Evolutionary conservation across 2,797 vertebrate genomes (phyloP), one percentile per base, ranked within the genome.

Genomic region (Morus bassanus): DNA sequence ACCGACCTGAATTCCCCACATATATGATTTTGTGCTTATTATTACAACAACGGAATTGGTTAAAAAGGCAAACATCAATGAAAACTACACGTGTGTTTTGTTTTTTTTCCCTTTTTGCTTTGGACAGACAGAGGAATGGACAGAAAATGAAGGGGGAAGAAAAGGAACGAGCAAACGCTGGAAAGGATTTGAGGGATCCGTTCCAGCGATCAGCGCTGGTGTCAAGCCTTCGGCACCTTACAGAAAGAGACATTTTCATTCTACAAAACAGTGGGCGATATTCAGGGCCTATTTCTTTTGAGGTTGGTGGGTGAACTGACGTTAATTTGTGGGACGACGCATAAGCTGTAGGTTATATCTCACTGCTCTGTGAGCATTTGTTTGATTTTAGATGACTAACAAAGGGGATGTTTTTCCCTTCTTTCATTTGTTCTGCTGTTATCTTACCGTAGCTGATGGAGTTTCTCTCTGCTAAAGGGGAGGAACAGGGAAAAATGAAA

Each of bases 11-110:
- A 23, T 8, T 63, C 18, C n/a, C 39, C n/a, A 18, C 7, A 1
- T 3, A 0, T 0, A 0, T 7, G 17, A 8, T 31, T 77, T 48
- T 13, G 35, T 35, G 30, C 3, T 39, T 15, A 39, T 39, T 15
- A 39, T 56, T 60, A 25, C 24, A 33, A 15, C 13, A 4, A 22
- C 6, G 22, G 18, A 15, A 31, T 6, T 10, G 18, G 21, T 37
- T 33, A 51, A 60, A 84, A 89, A 37, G 50, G 46, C 8, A 77
- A 43, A 63, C 21, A 27, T 6, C 8, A 19, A 5, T 31, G 25
- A 41, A 74, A 82, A 53, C 13, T 4, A 35, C 9, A 3, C 0
- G 2, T 2, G 16, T 27, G 0, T 4, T 60, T 39, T 25, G 46
- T 3, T 18, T 81, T 63, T 37, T 37, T 18, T 0, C 24, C 25